phyloP scores from a whole-genome alignment of 2,113 vertebrate species.

The Coryphaenoides rupestris region DNA sequence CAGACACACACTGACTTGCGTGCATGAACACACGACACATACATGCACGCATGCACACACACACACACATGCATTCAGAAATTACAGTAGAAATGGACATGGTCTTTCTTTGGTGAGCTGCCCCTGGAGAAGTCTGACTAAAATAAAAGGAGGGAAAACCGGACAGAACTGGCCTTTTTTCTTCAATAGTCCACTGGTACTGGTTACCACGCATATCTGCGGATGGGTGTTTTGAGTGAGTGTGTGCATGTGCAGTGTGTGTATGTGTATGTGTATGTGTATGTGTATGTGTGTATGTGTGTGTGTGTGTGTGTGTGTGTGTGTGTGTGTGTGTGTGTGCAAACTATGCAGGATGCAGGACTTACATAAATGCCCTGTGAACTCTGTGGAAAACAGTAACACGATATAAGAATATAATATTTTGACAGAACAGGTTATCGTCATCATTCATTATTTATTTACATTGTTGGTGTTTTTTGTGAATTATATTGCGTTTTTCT shows the following conservation, averaged over 20 bases:
- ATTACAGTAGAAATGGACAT: conserved; percentile 16
- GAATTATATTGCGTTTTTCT: too few species aligned
- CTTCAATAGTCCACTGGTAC: conserved; percentile 30
- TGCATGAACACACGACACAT: background rate
- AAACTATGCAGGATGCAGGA: too few species aligned
- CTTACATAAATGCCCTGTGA: too few species aligned
- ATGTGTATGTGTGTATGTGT: background rate
- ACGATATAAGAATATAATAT: too few species aligned
- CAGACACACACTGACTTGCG: conserved; percentile 16
- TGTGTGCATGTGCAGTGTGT: too few species aligned
- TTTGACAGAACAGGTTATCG: too few species aligned
- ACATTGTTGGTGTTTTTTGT: too few species aligned
- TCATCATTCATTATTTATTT: too few species aligned
- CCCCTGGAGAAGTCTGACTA: conserved; percentile 52
- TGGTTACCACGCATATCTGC: conserved; percentile 41
- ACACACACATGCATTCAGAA: background rate
- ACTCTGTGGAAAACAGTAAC: too few species aligned
- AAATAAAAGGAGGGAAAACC: conserved; percentile 53
- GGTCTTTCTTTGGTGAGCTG: conserved; percentile 29
- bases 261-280: too few species aligned
- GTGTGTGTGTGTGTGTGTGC: background rate
- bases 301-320: background rate
- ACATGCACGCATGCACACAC: background rate
- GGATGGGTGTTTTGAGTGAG: too few species aligned
- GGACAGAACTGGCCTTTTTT: conserved; percentile 34